A percentile compares a stretch with the other conserved stretches of the same genome.
These are phyloP conservation scores for Salvator merianae DNA, from an alignment of 2,113 vertebrate genomes.

Conservation along the genomic window DNA sequence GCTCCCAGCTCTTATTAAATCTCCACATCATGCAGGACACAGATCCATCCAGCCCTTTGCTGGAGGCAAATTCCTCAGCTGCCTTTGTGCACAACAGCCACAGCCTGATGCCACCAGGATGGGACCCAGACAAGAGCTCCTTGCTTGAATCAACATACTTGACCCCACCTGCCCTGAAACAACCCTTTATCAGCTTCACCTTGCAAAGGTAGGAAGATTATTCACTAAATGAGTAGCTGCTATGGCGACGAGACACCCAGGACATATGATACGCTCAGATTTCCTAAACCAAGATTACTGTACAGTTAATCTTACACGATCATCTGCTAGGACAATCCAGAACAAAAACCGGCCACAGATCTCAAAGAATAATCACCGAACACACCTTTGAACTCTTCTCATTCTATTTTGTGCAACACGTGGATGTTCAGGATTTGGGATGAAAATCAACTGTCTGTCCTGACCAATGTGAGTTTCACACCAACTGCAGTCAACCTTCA, in stretches of 20 bases:
- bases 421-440: no score
- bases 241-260: background rate
- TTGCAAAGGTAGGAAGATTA: background rate
- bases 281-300: background rate
- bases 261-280: background rate
- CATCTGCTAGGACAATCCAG: background rate
- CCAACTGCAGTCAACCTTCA: background rate
- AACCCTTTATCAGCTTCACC: background rate
- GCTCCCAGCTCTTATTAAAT: background rate
- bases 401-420: background rate
- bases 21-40: background rate
- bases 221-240: background rate
- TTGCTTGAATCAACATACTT: background rate
- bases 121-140: background rate
- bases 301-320: background rate
- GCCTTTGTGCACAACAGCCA: background rate
- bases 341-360: background rate
- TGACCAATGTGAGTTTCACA: background rate
- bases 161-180: background rate
- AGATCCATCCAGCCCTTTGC: background rate
- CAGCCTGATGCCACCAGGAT: background rate
- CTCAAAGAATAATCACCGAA: background rate
- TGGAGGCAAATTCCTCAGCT: slow-evolving; percentile 15
- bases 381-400: background rate
- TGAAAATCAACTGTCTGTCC: background rate